Conservation (phyloP, 2,888 invertebrate genomes). For the Drosophila ezoana region DNA sequence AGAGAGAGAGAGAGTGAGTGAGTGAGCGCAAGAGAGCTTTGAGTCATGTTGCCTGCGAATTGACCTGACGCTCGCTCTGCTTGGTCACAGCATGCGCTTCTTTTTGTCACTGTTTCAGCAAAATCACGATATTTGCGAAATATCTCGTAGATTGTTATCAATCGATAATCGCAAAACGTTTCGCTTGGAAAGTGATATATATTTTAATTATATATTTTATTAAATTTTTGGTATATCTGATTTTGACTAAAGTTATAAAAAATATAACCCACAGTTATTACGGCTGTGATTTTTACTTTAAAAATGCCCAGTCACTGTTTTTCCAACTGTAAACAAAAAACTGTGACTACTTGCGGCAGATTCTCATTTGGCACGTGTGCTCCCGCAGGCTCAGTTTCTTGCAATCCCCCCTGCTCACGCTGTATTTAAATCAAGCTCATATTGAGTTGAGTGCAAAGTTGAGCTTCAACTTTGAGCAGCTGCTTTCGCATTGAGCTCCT, state of each 20-base stretch:
- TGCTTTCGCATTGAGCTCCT: constrained; percentile 40
- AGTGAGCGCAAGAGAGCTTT: not conserved
- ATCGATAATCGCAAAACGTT: not conserved
- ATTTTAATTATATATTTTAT: too few relatives aligned
- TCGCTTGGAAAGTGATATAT: too few relatives aligned
- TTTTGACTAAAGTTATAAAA: too few relatives aligned
- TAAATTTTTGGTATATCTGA: too few relatives aligned
- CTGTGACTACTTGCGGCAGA: not conserved
- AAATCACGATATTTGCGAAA: too few relatives aligned
- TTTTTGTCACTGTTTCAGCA: not conserved
- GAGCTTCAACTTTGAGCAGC: constrained; percentile 5
- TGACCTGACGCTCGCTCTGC: constrained; percentile 13
- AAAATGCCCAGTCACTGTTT: not conserved
- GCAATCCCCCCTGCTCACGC: not conserved
- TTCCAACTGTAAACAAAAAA: constrained; percentile 1
- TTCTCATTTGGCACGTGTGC: constrained; percentile 2
- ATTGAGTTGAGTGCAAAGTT: not conserved
- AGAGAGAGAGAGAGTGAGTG: not conserved
- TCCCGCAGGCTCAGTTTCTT: constrained; percentile 2
- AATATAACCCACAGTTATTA: too few relatives aligned
- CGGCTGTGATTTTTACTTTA: too few relatives aligned
- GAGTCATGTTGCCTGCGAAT: constrained; percentile 1
- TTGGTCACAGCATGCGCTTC: not conserved
- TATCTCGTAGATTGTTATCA: not conserved
- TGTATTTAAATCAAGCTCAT: not conserved